Conservation (phyloP, 2,113 vertebrate species). For the Chauna torquata region DNA sequence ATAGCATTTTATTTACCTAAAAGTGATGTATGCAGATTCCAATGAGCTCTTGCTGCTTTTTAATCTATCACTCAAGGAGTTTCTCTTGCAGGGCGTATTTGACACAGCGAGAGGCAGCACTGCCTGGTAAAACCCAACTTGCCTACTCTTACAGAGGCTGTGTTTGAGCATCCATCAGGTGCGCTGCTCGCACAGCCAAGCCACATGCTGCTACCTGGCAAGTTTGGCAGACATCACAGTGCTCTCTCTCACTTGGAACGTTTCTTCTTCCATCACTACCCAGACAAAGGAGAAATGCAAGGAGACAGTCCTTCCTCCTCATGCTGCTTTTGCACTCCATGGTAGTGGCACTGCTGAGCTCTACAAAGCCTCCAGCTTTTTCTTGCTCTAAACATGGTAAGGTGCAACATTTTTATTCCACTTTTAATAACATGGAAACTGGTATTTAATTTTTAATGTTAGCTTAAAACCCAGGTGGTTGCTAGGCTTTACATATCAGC, state of each 20-base stretch:
- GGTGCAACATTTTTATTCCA: background rate
- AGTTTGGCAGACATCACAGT: background rate
- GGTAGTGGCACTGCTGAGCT: background rate
- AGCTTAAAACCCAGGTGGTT: background rate
- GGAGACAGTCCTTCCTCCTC: background rate
- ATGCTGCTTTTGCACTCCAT: fast-evolving
- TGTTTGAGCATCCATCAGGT: background rate
- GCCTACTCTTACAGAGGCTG: background rate
- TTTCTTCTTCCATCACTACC: background rate
- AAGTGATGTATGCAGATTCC: background rate
- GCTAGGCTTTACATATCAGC: background rate
- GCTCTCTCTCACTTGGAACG: background rate
- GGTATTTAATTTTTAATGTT: conserved; percentile 44
- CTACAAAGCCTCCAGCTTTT: background rate
- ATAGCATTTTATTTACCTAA: background rate
- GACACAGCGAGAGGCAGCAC: background rate
- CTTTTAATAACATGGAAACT: background rate
- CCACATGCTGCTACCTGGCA: background rate
- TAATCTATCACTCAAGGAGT: background rate
- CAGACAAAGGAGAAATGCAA: background rate
- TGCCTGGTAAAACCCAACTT: background rate
- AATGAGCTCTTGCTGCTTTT: background rate
- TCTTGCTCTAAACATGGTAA: background rate
- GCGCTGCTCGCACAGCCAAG: background rate
- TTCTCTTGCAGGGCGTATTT: background rate